phyloP scores from a whole-genome alignment of 2,888 invertebrate genomes.

The Drosophila infuscata region DNA sequence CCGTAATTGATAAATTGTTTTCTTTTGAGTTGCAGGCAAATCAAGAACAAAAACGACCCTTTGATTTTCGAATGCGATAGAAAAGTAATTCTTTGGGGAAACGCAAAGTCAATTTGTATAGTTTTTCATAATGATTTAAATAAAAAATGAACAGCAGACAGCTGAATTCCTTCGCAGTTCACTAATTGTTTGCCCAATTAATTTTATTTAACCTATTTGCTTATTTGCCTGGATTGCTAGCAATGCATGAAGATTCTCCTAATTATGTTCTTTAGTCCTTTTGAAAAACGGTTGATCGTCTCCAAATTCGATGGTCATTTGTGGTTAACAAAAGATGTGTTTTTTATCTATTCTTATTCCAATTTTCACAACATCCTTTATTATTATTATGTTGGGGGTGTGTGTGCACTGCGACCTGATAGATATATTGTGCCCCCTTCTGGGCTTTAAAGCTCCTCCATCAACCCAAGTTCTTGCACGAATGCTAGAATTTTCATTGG shows the following conservation, averaged over 20 bases:
- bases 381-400: too few relatives aligned
- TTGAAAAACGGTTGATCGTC: not conserved
- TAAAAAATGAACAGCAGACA: constrained; percentile 18
- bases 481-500: too few relatives aligned
- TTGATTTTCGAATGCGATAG: constrained; percentile 16
- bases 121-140: not conserved
- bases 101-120: constrained; percentile 8
- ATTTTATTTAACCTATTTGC: not conserved
- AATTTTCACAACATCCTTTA: not conserved
- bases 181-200: not conserved
- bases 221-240: not conserved
- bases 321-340: not conserved
- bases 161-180: constrained; percentile 2
- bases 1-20: constrained; percentile 59
- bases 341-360: not conserved
- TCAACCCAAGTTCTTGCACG: too few relatives aligned
- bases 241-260: not conserved
- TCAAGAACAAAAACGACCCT: constrained; percentile 15
- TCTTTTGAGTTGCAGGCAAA: constrained; percentile 3
- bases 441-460: too few relatives aligned
- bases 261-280: not conserved
- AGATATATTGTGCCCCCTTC: too few relatives aligned
- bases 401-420: too few relatives aligned
- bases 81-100: not conserved
- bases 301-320: not conserved